These are phyloP conservation scores for Vanessa tameamea DNA, from an alignment of 1,140 invertebrate species.

Conservation along the genomic window DNA sequence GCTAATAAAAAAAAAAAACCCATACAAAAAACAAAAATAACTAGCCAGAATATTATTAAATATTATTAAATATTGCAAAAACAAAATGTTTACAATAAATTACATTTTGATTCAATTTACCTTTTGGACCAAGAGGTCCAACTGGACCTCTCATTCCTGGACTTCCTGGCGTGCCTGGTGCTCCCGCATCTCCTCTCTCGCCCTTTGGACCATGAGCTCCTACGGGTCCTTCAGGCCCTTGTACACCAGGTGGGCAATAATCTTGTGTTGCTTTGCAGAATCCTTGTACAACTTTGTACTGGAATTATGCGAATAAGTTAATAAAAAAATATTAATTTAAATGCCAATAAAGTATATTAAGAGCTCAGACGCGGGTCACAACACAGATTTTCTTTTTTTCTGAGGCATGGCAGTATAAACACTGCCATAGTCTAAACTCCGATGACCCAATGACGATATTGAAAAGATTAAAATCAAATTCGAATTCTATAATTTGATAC, in stretches of 20 bases:
- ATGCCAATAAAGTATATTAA: too few species aligned
- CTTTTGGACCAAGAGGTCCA: conserved; percentile 83
- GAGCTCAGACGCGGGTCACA: too few species aligned
- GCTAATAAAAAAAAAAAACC: too few species aligned
- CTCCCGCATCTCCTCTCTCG: conserved; percentile 82
- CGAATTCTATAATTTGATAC: too few species aligned
- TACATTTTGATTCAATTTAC: conserved; percentile 45
- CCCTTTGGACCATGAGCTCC: conserved; percentile 84
- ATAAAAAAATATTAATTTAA: not conserved
- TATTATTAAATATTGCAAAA: too few species aligned
- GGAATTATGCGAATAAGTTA: conserved; percentile 40
- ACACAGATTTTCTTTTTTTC: too few species aligned
- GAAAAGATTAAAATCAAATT: too few species aligned
- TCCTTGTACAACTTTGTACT: conserved; percentile 87
- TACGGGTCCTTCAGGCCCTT: conserved; percentile 83
- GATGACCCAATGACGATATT: too few species aligned
- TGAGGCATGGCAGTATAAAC: too few species aligned
- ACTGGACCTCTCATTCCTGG: conserved; percentile 81
- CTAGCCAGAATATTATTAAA: too few species aligned
- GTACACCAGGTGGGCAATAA: conserved; percentile 89
- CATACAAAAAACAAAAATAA: too few species aligned
- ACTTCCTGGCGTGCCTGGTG: conserved; percentile 83
- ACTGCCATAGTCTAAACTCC: too few species aligned
- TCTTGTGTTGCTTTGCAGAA: conserved; percentile 89
- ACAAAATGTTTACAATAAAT: not conserved